These are phyloP conservation scores for Characodon lateralis DNA, from an alignment of 2,797 vertebrate genomes.

Conservation along the genomic window DNA sequence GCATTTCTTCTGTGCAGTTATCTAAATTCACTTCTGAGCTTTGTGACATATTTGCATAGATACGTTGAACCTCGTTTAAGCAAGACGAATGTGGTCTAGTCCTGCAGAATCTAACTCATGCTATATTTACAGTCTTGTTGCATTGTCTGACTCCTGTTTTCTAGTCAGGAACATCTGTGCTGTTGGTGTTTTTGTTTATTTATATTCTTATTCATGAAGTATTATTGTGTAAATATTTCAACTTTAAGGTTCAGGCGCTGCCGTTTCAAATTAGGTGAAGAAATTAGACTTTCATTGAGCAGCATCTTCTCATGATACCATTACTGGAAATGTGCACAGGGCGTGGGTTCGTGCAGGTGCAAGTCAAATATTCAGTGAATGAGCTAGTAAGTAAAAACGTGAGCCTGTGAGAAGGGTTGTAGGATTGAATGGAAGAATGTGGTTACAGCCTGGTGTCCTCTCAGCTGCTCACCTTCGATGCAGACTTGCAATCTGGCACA, in stretches of 20 bases:
- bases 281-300: neutral
- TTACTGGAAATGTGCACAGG: neutral
- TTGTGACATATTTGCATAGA: neutral
- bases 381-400: conserved; percentile 18
- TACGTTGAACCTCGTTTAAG: too few species aligned
- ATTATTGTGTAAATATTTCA: neutral
- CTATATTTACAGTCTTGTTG: too few species aligned
- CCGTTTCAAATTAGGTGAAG: neutral
- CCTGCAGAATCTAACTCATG: too few species aligned
- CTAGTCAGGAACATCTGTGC: too few species aligned
- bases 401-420: conserved; percentile 32
- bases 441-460: conserved; percentile 23
- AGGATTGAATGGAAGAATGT: conserved; percentile 23
- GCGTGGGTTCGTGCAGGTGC: conserved; percentile 6
- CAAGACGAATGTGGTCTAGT: too few species aligned
- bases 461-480: conserved; percentile 30
- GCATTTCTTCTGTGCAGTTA: neutral
- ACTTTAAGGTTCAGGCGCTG: too few species aligned
- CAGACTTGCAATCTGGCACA: conserved; percentile 42
- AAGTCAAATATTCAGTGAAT: conserved; percentile 42
- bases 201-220: neutral
- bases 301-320: neutral
- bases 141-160: too few species aligned
- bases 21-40: neutral
- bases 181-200: neutral